Evolutionary conservation across 2,888 invertebrate species (phyloP).

Genomic region (Odontocerum albicorne): DNA sequence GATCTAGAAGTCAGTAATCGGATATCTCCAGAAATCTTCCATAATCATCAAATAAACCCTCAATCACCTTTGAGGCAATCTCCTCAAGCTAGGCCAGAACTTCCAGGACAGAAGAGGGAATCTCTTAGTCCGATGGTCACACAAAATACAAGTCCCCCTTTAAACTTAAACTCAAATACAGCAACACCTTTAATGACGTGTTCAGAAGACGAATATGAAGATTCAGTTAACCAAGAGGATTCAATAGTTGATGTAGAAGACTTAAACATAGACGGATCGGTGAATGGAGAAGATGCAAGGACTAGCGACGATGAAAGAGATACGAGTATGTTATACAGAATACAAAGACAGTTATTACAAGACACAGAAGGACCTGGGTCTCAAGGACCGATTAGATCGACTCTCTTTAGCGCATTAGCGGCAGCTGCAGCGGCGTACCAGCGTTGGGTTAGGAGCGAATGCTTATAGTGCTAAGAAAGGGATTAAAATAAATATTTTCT

Average conservation of each 20-base stretch:
- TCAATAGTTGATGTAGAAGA: constrained; percentile 81
- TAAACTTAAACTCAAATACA: constrained; percentile 54
- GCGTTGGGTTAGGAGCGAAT: too few relatives aligned
- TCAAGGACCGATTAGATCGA: constrained; percentile 71
- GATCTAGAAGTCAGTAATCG: constrained; percentile 42
- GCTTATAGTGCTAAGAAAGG: too few relatives aligned
- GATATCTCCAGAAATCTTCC: constrained; percentile 51
- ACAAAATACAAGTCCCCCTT: constrained; percentile 39
- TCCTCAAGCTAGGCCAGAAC: constrained; percentile 51
- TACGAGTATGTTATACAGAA: constrained; percentile 26
- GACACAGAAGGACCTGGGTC: constrained; percentile 35
- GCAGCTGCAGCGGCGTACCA: constrained; percentile 69
- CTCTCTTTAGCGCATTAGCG: constrained; percentile 74
- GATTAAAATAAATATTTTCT: too few relatives aligned
- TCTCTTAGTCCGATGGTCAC: constrained; percentile 38
- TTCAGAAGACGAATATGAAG: constrained; percentile 66
- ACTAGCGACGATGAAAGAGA: constrained; percentile 46
- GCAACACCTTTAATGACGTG: constrained; percentile 45
- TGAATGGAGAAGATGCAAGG: constrained; percentile 50
- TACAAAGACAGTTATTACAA: constrained; percentile 44
- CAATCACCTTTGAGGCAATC: constrained; percentile 55
- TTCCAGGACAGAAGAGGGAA: constrained; percentile 50
- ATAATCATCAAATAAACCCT: constrained; percentile 56
- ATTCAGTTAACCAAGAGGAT: constrained; percentile 69
- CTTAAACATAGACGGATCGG: constrained; percentile 59